phyloP scores from a whole-genome alignment of 1,140 invertebrate genomes.

The Pararge aegeria region DNA sequence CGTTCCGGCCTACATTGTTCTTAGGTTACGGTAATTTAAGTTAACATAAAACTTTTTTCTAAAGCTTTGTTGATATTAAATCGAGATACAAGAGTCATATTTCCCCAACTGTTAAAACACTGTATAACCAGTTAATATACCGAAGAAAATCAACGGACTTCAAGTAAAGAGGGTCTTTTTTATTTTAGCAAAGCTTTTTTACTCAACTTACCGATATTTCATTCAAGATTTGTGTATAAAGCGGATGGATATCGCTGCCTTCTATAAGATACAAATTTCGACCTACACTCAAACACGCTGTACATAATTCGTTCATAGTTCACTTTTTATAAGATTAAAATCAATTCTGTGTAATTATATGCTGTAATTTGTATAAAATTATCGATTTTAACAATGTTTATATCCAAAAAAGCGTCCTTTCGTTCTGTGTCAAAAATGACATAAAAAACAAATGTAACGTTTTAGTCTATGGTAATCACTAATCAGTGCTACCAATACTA shows the following conservation, averaged over 20 bases:
- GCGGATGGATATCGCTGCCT: conserved; percentile 40
- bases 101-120: background rate
- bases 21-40: no score
- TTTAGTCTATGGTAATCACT: no score
- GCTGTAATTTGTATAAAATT: background rate
- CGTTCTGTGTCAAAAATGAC: no score
- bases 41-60: no score
- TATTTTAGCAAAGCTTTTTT: background rate
- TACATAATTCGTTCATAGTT: conserved; percentile 54
- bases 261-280: conserved; percentile 44
- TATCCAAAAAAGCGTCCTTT: no score
- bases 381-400: background rate
- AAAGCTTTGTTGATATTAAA: no score
- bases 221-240: conserved; percentile 57
- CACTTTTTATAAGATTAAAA: background rate
- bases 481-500: no score
- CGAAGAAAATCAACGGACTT: background rate
- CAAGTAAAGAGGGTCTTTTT: background rate
- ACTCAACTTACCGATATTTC: conserved; percentile 33
- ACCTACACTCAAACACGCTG: conserved; percentile 48
- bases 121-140: background rate
- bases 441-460: no score
- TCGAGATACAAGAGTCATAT: no score
- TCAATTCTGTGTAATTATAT: background rate
- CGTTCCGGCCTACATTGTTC: no score